A percentile compares a stretch with the other conserved stretches of the same genome.
These are phyloP conservation scores for Gonatopus flavifemur DNA, from an alignment of 1,140 invertebrate species.

Conservation along the genomic window DNA sequence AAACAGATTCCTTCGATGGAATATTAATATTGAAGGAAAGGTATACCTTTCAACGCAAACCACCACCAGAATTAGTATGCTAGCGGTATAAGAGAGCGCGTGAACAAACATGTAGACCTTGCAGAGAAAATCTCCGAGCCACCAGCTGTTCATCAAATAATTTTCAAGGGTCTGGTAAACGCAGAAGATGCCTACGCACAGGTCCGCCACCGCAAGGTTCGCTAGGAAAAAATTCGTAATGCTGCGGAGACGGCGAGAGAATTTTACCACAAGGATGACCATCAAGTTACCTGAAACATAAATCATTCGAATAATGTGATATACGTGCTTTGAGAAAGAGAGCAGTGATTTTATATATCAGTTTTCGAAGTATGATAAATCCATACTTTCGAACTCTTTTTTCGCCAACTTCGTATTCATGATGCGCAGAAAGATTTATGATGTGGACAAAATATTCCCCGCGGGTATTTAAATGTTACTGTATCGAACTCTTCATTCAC, in stretches of 20 bases:
- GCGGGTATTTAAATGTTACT: too few relatives aligned
- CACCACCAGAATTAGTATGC: constrained; percentile 78
- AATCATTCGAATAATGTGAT: too few relatives aligned
- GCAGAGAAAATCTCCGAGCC: constrained; percentile 77
- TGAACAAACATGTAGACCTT: constrained; percentile 84
- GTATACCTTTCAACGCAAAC: constrained; percentile 77
- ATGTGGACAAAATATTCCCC: too few relatives aligned
- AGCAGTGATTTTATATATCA: too few relatives aligned
- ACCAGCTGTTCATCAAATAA: constrained; percentile 77
- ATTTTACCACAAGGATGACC: constrained; percentile 78
- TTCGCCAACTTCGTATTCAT: too few relatives aligned
- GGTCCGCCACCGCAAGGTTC: constrained; percentile 80
- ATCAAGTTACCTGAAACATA: constrained; percentile 75
- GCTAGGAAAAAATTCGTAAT: constrained; percentile 85
- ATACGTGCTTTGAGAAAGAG: too few relatives aligned
- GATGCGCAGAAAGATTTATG: too few relatives aligned
- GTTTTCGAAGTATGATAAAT: too few relatives aligned
- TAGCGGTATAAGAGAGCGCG: constrained; percentile 77
- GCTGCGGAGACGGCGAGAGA: constrained; percentile 74
- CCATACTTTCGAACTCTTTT: too few relatives aligned
- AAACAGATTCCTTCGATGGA: too few relatives aligned
- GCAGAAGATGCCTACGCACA: constrained; percentile 83
- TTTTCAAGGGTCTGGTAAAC: constrained; percentile 81
- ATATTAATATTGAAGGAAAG: too few relatives aligned
- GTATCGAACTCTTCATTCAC: too few relatives aligned